Percentiles rank a stretch among this genome's conserved stretches.
These are phyloP conservation scores for Amphipyra berbera DNA, from an alignment of 2,888 invertebrate genomes.

Conservation along the genomic window DNA sequence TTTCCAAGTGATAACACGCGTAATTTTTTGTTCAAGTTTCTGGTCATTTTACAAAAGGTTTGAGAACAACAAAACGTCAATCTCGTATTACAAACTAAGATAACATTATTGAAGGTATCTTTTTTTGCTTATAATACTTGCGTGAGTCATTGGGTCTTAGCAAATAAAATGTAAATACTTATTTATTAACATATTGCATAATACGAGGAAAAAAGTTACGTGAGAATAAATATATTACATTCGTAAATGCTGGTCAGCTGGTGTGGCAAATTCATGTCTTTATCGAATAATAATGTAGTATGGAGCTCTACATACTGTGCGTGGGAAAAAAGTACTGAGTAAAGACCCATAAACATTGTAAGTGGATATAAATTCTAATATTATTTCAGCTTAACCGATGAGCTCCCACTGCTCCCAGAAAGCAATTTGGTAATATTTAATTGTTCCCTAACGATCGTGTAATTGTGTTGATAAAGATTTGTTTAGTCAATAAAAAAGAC, in stretches of 20 bases:
- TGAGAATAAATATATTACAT: neutral
- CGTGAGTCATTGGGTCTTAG: conserved; percentile 20
- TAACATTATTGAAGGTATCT: conserved; percentile 70
- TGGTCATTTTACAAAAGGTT: conserved; percentile 31
- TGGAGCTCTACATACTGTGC: neutral
- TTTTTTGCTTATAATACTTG: conserved; percentile 39
- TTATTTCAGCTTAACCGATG: conserved; percentile 37
- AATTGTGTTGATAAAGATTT: conserved; percentile 87
- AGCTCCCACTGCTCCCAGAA: conserved; percentile 63
- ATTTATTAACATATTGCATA: neutral
- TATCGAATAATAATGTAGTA: neutral
- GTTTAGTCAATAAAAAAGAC: conserved; percentile 80
- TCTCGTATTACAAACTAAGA: conserved; percentile 78
- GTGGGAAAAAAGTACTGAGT: neutral
- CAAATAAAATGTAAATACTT: neutral
- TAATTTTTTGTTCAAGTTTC: conserved; percentile 17
- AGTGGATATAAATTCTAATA: conserved; percentile 3
- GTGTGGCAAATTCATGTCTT: neutral
- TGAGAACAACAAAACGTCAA: conserved; percentile 66
- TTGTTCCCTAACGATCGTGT: conserved; percentile 83
- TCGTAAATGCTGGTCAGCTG: neutral
- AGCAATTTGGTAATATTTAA: conserved; percentile 75
- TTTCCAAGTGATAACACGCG: conserved; percentile 12
- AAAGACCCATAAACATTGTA: neutral
- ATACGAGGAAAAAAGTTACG: neutral